Conservation (phyloP, 1,140 invertebrate genomes). For the Macrobrachium nipponense region DNA sequence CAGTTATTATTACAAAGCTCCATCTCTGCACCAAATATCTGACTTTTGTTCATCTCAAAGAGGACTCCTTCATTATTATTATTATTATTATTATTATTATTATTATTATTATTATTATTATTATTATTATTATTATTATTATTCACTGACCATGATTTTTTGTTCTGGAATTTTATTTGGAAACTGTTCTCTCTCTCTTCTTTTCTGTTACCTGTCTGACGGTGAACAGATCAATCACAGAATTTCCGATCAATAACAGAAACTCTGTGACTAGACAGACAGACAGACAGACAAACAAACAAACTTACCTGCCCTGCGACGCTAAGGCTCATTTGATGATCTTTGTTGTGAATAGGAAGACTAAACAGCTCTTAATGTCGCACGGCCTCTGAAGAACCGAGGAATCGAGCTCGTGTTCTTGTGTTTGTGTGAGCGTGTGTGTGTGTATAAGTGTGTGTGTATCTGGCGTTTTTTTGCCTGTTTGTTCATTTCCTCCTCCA, state of each 20-base stretch:
- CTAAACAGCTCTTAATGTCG: not conserved
- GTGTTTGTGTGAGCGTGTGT: no score
- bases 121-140: no score
- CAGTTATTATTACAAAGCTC: conserved; percentile 31
- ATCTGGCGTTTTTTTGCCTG: no score
- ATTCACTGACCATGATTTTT: no score
- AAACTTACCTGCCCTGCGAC: not conserved
- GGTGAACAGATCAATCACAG: not conserved
- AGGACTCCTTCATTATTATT: conserved; percentile 35
- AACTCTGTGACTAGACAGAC: not conserved
- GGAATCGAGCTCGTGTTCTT: no score
- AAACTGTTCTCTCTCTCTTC: no score
- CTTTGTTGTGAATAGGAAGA: conserved; percentile 27
- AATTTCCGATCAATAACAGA: not conserved
- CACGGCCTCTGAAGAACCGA: no score
- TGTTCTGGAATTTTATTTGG: no score
- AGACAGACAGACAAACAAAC: no score
- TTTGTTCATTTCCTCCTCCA: no score
- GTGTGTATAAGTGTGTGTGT: no score
- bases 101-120: not conserved
- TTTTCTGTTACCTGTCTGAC: not conserved
- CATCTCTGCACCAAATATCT: conserved; percentile 61
- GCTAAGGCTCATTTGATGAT: not conserved
- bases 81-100: not conserved
- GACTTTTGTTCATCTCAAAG: conserved; percentile 25